Conservation (phyloP, 2,888 invertebrate species). For the Shargacucullia verbasci region DNA sequence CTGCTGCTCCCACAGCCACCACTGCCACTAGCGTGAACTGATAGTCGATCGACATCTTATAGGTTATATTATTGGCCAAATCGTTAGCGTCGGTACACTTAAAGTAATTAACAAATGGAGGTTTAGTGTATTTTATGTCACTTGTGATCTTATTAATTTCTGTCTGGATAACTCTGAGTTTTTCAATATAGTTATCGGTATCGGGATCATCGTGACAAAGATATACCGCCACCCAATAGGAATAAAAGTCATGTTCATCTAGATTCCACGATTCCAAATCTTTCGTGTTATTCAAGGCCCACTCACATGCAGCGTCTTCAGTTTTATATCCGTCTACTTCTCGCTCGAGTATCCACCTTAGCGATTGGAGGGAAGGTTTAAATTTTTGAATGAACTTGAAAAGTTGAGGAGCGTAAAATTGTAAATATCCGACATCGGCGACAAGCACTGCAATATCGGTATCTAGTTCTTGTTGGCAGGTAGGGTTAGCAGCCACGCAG, state of each 20-base stretch:
- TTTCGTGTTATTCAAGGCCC: neutral
- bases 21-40: constrained; percentile 11
- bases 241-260: constrained; percentile 9
- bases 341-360: constrained; percentile 28
- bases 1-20: constrained; percentile 24
- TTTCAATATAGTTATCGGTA: neutral
- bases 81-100: constrained; percentile 13
- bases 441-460: constrained; percentile 38
- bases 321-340: constrained; percentile 17
- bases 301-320: constrained; percentile 33
- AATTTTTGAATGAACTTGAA: constrained; percentile 28
- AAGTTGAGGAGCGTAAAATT: constrained; percentile 17
- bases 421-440: constrained; percentile 17
- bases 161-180: neutral
- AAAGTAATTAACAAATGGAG: neutral
- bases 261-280: neutral
- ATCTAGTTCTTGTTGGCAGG: constrained; percentile 33
- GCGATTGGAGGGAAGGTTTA: constrained; percentile 7
- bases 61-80: constrained; percentile 3
- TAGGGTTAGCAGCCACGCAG: constrained; percentile 1
- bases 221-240: constrained; percentile 15
- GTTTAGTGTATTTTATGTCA: neutral
- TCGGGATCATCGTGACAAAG: constrained; percentile 49
- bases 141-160: neutral
- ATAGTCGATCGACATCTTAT: neutral